A percentile compares a stretch with the other conserved stretches of the same genome.
Evolutionary conservation across 1,140 invertebrate species (phyloP).

Genomic region (Calephelis virginiensis): DNA sequence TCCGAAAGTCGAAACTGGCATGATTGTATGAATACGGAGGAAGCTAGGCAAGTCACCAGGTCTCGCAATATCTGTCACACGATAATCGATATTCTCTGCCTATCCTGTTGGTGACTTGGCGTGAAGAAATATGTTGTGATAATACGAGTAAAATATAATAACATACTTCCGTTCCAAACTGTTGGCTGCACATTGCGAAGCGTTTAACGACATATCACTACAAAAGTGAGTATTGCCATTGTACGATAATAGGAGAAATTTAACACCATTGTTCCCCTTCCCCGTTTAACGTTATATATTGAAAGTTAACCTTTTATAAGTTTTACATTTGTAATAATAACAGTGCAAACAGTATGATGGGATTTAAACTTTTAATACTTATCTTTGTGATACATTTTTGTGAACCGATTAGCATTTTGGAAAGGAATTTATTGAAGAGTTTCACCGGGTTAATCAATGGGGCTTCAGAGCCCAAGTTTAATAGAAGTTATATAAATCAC

Average conservation of each 20-base stretch:
- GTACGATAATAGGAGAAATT: constrained; percentile 62
- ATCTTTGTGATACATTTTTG: constrained; percentile 31
- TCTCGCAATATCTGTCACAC: no score
- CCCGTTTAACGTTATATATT: constrained; percentile 52
- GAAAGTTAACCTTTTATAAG: constrained; percentile 29
- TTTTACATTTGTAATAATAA: constrained; percentile 30
- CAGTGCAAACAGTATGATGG: constrained; percentile 27
- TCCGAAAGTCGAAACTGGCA: no score
- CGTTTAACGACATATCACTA: constrained; percentile 45
- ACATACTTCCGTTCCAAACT: constrained; percentile 39
- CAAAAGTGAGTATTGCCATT: constrained; percentile 45
- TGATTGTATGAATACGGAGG: no score
- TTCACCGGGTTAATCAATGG: constrained; percentile 24
- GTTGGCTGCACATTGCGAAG: constrained; percentile 39
- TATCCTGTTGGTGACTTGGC: no score
- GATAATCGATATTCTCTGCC: no score
- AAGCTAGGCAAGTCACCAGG: no score
- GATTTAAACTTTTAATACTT: constrained; percentile 26
- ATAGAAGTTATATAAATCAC: constrained; percentile 25
- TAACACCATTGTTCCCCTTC: constrained; percentile 60
- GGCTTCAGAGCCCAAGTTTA: constrained; percentile 31
- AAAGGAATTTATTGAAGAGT: constrained; percentile 24
- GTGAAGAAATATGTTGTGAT: no score
- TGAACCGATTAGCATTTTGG: constrained; percentile 23
- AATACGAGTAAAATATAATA: neutral